A percentile compares a stretch with the other conserved stretches of the same genome.
Evolutionary conservation across 2,113 vertebrate genomes (phyloP).

Genomic region (Helogale parvula): DNA sequence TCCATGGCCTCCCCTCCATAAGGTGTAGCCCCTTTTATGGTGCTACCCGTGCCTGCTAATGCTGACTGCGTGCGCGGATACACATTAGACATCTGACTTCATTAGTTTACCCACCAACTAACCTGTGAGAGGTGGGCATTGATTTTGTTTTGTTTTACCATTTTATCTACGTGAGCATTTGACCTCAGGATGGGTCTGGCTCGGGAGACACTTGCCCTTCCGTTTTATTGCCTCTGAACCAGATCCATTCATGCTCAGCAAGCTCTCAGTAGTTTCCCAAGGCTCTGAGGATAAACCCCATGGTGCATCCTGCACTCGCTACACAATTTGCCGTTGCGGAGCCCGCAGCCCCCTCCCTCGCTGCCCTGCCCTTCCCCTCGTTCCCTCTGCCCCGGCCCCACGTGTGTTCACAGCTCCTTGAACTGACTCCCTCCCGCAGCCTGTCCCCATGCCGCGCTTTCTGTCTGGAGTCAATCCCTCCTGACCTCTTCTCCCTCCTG

Average conservation of each 20-base stretch:
- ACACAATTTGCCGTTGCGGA: neutral
- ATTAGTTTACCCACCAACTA: neutral
- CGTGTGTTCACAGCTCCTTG: neutral
- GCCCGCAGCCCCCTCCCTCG: too few relatives aligned
- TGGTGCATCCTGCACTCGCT: neutral
- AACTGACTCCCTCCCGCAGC: neutral
- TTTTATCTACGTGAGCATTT: neutral
- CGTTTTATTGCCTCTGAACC: neutral
- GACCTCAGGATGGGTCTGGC: neutral
- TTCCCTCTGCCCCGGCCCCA: neutral
- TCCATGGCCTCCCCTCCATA: fast-evolving
- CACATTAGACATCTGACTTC: neutral
- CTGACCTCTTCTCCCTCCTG: neutral
- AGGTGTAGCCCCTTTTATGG: fast-evolving
- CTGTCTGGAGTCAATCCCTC: neutral
- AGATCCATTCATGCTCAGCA: neutral
- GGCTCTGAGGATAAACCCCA: neutral
- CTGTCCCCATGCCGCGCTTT: neutral
- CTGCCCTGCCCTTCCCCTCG: fast-evolving
- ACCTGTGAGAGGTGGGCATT: neutral
- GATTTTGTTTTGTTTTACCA: neutral
- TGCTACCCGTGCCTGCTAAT: neutral
- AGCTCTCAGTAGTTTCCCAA: neutral
- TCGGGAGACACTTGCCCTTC: neutral
- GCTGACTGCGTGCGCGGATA: too few relatives aligned